phyloP scores from a whole-genome alignment of 2,113 vertebrate genomes.

The Sterrhoptilus dennistouni region DNA sequence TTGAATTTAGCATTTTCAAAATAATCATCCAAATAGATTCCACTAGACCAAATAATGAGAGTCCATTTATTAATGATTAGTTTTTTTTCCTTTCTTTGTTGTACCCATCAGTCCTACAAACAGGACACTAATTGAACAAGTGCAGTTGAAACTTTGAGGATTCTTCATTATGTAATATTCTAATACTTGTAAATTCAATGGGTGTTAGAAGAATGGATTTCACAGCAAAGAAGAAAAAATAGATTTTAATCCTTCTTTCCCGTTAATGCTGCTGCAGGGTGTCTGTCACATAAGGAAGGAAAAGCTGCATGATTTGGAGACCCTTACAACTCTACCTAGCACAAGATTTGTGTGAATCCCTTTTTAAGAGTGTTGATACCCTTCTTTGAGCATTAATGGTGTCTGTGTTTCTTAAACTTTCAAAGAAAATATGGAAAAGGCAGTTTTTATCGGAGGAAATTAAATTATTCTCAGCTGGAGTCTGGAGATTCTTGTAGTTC shows the following conservation, averaged over 20 bases:
- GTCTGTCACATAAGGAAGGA: neutral
- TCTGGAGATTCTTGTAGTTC: neutral
- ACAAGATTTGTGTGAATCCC: neutral
- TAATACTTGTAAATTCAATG: neutral
- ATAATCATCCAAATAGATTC: neutral
- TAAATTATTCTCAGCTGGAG: neutral
- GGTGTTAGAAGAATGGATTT: neutral
- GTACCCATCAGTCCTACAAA: neutral
- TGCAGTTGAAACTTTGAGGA: neutral
- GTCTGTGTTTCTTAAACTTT: neutral
- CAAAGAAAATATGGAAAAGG: neutral
- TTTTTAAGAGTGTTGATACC: neutral
- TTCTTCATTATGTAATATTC: neutral
- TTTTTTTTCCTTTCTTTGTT: neutral
- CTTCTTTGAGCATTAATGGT: neutral
- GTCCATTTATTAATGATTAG: neutral
- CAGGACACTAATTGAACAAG: neutral
- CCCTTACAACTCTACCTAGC: rapidly evolving
- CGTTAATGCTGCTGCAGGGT: neutral
- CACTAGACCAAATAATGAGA: neutral
- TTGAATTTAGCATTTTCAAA: neutral
- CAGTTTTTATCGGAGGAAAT: neutral
- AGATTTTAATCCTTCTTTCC: neutral
- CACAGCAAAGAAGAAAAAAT: neutral
- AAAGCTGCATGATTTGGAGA: neutral